phyloP scores from a whole-genome alignment of 2,797 vertebrate species.

The Kryptopterus vitreolus region DNA sequence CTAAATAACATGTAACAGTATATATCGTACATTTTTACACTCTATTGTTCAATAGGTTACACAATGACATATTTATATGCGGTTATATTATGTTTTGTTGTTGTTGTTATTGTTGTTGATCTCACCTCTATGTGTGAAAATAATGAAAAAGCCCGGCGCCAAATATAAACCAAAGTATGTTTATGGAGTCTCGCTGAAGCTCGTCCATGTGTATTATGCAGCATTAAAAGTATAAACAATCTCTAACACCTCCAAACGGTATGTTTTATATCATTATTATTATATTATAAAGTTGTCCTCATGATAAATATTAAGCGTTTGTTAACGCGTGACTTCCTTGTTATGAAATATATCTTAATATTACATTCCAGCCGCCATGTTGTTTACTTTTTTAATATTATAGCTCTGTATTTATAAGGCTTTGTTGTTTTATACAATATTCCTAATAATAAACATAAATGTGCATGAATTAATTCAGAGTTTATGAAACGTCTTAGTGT shows the following conservation, averaged over 20 bases:
- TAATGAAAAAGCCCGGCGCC: neutral
- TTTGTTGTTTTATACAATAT: neutral
- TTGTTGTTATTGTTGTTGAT: neutral
- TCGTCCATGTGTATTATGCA: no score
- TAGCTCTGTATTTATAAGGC: neutral
- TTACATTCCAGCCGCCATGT: neutral
- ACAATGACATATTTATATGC: neutral
- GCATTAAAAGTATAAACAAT: neutral
- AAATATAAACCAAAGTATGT: slow-evolving; percentile 4
- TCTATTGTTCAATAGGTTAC: neutral
- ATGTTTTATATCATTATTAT: neutral
- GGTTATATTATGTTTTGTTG: neutral
- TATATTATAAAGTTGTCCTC: neutral
- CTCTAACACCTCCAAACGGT: neutral
- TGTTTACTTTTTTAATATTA: neutral
- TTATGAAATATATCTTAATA: neutral
- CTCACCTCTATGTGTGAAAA: neutral
- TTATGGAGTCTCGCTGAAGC: neutral
- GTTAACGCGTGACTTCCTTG: no score
- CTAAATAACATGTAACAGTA: neutral
- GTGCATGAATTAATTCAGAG: no score
- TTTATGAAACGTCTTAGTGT: no score
- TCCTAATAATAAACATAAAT: neutral
- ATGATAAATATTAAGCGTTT: neutral
- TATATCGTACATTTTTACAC: neutral